Evolutionary conservation across 2,888 invertebrate genomes (phyloP).

Genomic region (Trachelus iudaicus): DNA sequence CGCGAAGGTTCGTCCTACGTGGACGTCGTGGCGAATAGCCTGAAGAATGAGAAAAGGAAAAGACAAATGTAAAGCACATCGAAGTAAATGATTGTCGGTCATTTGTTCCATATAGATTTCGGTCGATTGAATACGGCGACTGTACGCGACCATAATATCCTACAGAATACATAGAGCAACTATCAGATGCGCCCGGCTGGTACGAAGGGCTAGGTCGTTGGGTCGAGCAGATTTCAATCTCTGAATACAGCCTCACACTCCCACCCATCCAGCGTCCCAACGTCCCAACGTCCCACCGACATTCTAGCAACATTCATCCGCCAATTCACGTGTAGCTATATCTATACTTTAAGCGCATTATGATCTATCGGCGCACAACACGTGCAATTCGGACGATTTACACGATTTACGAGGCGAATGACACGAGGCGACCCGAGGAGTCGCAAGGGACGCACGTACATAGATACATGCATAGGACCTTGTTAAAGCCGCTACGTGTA

Average conservation of each 20-base stretch:
- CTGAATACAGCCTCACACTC: slow-evolving; percentile 15
- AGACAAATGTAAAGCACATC: background rate
- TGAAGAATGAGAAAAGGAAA: background rate
- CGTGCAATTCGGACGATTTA: background rate
- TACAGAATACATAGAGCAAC: slow-evolving; percentile 37
- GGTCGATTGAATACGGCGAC: slow-evolving; percentile 58
- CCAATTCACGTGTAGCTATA: background rate
- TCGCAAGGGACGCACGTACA: background rate
- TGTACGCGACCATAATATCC: slow-evolving; percentile 54
- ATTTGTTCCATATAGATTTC: slow-evolving; percentile 35
- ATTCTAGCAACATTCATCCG: background rate
- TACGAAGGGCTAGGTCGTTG: slow-evolving; percentile 13
- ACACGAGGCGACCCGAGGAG: no score
- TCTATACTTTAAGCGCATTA: background rate
- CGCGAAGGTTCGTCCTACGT: no score
- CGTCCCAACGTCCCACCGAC: background rate
- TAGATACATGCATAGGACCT: no score
- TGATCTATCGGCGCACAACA: background rate
- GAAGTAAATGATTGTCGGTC: background rate
- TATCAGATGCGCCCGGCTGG: background rate
- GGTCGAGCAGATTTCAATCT: slow-evolving; percentile 47
- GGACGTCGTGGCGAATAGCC: no score
- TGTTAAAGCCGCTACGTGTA: background rate
- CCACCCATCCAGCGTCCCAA: background rate
- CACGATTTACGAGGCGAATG: background rate